Evolutionary conservation across 2,888 invertebrate species (phyloP).

Genomic region (Aphidoletes aphidimyza): DNA sequence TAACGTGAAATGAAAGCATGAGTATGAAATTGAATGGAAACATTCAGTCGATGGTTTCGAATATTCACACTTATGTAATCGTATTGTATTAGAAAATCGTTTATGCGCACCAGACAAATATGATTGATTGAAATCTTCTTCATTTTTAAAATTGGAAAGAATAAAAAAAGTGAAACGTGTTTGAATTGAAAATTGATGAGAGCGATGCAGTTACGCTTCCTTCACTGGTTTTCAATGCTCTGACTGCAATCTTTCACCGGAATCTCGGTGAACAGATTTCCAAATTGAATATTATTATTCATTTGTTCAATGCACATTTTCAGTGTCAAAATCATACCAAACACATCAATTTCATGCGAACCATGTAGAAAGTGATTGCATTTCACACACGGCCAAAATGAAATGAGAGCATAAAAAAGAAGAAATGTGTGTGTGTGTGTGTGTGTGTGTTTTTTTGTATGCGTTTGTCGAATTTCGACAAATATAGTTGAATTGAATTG

Average conservation of each 20-base stretch:
- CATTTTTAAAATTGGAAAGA: neutral
- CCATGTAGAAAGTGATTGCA: neutral
- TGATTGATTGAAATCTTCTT: constrained; percentile 35
- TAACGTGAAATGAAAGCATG: too few species aligned
- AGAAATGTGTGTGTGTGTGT: too few species aligned
- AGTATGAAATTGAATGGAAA: too few species aligned
- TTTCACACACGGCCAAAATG: neutral
- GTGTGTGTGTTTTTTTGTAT: too few species aligned
- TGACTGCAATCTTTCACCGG: too few species aligned
- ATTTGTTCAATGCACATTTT: constrained; percentile 32
- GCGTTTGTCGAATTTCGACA: neutral
- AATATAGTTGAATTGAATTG: neutral
- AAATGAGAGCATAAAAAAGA: neutral
- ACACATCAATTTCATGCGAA: constrained; percentile 8
- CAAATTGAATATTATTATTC: constrained; percentile 24
- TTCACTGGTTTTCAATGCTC: too few species aligned
- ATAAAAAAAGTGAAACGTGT: neutral
- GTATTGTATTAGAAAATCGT: neutral
- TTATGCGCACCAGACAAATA: neutral
- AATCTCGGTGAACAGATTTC: constrained; percentile 9
- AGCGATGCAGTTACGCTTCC: too few species aligned
- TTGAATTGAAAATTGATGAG: neutral
- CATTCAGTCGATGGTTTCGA: too few species aligned
- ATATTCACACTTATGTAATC: neutral
- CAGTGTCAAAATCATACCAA: constrained; percentile 40